Percentiles rank a stretch among this genome's conserved stretches.
Evolutionary conservation across 2,888 invertebrate genomes (phyloP).

Genomic region (Blastobasis lacticolella): DNA sequence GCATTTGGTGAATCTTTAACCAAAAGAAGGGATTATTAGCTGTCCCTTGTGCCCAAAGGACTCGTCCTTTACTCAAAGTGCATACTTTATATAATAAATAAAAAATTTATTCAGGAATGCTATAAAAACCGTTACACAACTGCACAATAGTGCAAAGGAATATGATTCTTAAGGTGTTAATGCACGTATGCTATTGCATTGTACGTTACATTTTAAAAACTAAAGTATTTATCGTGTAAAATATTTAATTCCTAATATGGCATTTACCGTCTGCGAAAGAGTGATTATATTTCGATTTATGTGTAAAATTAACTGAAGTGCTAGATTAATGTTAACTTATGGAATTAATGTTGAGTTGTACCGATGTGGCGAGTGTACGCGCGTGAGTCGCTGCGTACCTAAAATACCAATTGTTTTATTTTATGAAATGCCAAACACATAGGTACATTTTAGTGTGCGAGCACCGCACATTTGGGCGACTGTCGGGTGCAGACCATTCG

Average conservation of each 20-base stretch:
- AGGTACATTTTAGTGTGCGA: slow-evolving; percentile 35
- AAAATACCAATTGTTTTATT: slow-evolving; percentile 12
- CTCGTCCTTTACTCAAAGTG: no score
- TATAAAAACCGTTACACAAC: no score
- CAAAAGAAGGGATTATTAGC: no score
- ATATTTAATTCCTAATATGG: slow-evolving; percentile 69
- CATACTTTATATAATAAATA: no score
- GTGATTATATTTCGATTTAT: slow-evolving; percentile 61
- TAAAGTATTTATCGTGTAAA: slow-evolving; percentile 47
- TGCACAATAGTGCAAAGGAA: background rate
- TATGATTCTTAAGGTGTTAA: no score
- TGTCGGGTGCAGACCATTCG: slow-evolving; percentile 27
- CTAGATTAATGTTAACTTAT: slow-evolving; percentile 49
- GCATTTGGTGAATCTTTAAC: no score
- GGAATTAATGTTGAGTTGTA: slow-evolving; percentile 29
- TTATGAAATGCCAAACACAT: slow-evolving; percentile 56
- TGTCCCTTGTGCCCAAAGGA: no score
- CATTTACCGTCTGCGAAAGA: slow-evolving; percentile 70
- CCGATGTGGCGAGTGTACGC: no score
- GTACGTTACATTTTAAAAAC: slow-evolving; percentile 13
- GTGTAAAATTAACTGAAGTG: slow-evolving; percentile 47
- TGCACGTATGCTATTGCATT: no score
- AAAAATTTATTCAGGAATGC: no score
- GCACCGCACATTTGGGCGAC: slow-evolving; percentile 45
- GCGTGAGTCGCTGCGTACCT: no score